phyloP scores from a whole-genome alignment of 2,113 vertebrate species.

The Leptodactylus fuscus region DNA sequence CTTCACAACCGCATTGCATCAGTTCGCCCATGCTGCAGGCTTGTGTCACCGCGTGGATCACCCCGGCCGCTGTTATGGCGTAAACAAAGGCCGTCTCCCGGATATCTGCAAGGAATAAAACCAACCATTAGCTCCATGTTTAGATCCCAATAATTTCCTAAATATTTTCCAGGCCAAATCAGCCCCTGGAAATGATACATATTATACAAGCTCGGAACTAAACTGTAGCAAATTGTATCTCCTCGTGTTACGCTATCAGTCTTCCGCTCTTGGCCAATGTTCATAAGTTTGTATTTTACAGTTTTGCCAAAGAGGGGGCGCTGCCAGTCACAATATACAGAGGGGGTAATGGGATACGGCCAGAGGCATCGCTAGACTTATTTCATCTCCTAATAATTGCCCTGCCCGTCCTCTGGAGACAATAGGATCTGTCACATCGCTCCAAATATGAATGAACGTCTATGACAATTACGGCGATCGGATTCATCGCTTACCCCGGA shows the following conservation, averaged over 20 bases:
- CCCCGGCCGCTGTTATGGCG: constrained; percentile 90
- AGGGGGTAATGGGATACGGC: constrained; percentile 1
- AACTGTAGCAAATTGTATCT: constrained; percentile 27
- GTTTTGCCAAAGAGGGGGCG: not conserved
- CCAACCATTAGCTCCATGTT: not conserved
- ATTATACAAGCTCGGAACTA: constrained; percentile 25
- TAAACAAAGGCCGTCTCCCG: constrained; percentile 97
- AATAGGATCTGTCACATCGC: not conserved
- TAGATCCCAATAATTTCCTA: not conserved
- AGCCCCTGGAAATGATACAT: not conserved
- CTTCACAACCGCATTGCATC: constrained; percentile 93
- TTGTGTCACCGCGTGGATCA: constrained; percentile 94
- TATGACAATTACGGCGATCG: not conserved
- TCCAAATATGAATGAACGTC: constrained; percentile 10
- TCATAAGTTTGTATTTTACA: constrained; percentile 5
- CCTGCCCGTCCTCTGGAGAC: not conserved
- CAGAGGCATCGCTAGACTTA: not conserved
- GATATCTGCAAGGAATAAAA: constrained; percentile 78
- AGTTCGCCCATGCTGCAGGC: constrained; percentile 98
- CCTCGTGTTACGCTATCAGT: not conserved
- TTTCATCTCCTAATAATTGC: constrained; percentile 2
- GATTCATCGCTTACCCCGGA: not conserved
- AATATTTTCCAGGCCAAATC: constrained; percentile 19
- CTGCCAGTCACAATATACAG: not conserved
- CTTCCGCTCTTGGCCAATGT: not conserved